Evolutionary conservation across 2,888 invertebrate genomes (phyloP).

Genomic region (Drosophila picticornis): DNA sequence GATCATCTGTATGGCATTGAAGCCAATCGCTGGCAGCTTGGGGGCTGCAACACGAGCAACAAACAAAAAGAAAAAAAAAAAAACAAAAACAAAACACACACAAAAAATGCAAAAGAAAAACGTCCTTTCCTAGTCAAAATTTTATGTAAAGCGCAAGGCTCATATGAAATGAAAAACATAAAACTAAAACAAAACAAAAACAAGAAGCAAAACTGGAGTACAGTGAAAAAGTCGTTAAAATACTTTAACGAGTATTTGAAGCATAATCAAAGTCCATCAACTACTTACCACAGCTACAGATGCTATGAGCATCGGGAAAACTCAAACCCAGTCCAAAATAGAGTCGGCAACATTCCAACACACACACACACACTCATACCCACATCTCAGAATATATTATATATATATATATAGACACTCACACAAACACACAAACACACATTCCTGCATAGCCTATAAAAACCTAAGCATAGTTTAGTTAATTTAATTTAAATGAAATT

Average conservation of each 20-base stretch:
- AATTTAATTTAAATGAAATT: slow-evolving; percentile 79
- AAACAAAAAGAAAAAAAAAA: slow-evolving; percentile 6
- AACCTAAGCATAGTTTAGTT: slow-evolving; percentile 74
- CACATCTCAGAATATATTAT: slow-evolving; percentile 39
- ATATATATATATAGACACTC: not conserved
- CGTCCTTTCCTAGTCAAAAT: slow-evolving; percentile 85
- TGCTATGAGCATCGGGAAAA: slow-evolving; percentile 61
- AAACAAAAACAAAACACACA: not conserved
- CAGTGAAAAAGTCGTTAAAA: slow-evolving; percentile 14
- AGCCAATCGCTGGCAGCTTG: slow-evolving; percentile 14
- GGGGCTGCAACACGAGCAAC: slow-evolving; percentile 17
- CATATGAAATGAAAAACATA: slow-evolving; percentile 48
- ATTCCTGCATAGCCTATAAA: slow-evolving; percentile 71
- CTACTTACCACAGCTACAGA: slow-evolving; percentile 20
- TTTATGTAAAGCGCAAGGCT: slow-evolving; percentile 63
- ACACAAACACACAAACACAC: slow-evolving; percentile 35
- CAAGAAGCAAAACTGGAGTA: slow-evolving; percentile 5
- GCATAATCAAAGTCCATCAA: slow-evolving; percentile 24
- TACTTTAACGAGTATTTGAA: slow-evolving; percentile 12
- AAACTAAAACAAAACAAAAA: slow-evolving; percentile 5
- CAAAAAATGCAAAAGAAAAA: slow-evolving; percentile 34
- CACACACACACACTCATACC: slow-evolving; percentile 21
- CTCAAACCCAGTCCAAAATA: slow-evolving; percentile 44
- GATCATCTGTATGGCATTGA: slow-evolving; percentile 11
- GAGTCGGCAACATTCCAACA: slow-evolving; percentile 31